Base-by-base conservation (phyloP, 1,140 invertebrate species). In the Idris sp. region DNA sequence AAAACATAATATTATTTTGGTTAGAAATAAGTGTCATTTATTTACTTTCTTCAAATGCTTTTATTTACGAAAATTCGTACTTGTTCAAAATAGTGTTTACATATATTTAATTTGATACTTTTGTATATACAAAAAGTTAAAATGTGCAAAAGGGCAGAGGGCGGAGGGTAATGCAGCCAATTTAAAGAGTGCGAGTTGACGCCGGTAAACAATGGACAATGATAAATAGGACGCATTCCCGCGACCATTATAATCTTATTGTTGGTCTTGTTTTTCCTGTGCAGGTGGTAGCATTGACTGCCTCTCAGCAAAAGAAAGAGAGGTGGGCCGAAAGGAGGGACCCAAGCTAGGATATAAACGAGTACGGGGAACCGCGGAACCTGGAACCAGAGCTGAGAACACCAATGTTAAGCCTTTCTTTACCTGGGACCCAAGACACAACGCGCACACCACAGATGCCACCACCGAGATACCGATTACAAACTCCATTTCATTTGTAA, bases 401-500 rank as follows among this genome's bases (percentile, higher is more conserved):
- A 14, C 36, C 18, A 40, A 46, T 49, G 54, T 36, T 68, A n/a
- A n/a, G 33, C 8, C 35, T 44, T 48, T 51, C 64, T 68, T 33
- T 33, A 33, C n/a, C 36, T 51, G 35, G 35, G 35, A 30, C 58
- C 54, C 33, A 30, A 38, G 25, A 19, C 49, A 81, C 74, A 77
- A 81, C 75, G 56, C 61, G 71, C 48, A n/a, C n/a, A 58, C 61
- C 54, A 59, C 69, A 74, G 85, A 87, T 87, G 82, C 84, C 81
- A 81, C 79, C 76, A 76, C 43, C 44, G 77, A 86, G 85, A 87
- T 87, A 86, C 83, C 79, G 82, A 87, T 86, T 87, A 86, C 86
- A 85, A 85, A 86, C 81, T 87, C 86, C 83, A 86, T 86, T 87
- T 81, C 86, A 87, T 86, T 87, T 86, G 84, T 86, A 86, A 86